Base-by-base conservation (phyloP, 2,113 vertebrate species). In the Chinchilla lanigera region DNA sequence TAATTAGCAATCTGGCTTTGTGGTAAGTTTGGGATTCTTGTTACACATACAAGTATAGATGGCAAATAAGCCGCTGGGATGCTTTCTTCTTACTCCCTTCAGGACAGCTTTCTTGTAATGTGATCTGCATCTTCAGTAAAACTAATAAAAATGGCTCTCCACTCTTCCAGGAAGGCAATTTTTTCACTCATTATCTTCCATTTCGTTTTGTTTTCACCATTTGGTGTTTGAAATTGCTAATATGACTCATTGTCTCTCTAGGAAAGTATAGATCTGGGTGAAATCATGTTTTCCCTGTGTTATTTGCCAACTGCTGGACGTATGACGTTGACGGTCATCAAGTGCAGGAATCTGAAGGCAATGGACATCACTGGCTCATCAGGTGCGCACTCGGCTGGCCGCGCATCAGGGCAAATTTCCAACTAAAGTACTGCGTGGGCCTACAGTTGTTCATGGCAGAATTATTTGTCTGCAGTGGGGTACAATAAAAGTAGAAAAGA, bases 261-360 rank as follows among this genome's bases (percentile, higher is more conserved):
- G 99, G 99, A 99, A 98, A 99, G 99, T 35, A 98, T 99, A 96
- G 99, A 99, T 98, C 98, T 99, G 97, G 99, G 99, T 56, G 99
- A 99, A 98, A 99, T 99, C 98, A 99, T 99, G 99, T 99, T 99
- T 98, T 99, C 99, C 81, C 98, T 99, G 96, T 99, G 99, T 98
- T 99, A 99, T 98, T 99, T 99, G 95, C 99, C 99, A 89, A 99
- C 99, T 73, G 99, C 99, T 19, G 99, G 99, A 33, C 99, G 99
- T 89, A 99, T 99, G 99, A 99, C 99, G 44, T 97, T 99, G 93
- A 99, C 99, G 0, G 99, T 99, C 97, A 99, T 99, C 98, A 99
- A 99, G 97, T 99, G 99, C 98, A 99, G 99, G 95, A 99, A 99
- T 98, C 99, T 99, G 96, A 99, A 99, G 99, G 99, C 99, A 92